Base-by-base conservation (phyloP, 2,888 invertebrate genomes). In the Saturnia pavonia region DNA sequence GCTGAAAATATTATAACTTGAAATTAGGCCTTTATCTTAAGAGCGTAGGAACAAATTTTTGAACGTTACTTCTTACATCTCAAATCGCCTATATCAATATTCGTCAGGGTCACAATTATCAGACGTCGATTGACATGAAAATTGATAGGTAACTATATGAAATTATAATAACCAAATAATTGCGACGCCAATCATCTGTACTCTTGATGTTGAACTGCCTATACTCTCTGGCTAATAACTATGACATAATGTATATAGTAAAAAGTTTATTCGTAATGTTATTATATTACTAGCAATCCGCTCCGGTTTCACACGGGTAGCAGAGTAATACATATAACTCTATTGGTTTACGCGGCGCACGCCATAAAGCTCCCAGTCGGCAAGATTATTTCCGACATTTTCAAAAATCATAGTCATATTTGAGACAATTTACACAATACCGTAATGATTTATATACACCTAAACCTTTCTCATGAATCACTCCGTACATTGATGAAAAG, bases 121-220 rank as follows among this genome's bases (percentile, higher is more conserved):
- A 27, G 27, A 65, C 22, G 63, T 69, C 63, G 45, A 48, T 65
- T 34, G 40, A 65, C 27, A 69, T 16, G n/a, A 51, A 40, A 65
- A 60, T 60, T 60, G 27, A 60, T 60, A 60, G 27, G 27, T 60
- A 60, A 25, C 57, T 25, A 25, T 27, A 63, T 45, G 45, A 45
- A 45, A 57, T 63, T 27, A 73, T 74, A 72, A 72, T 14, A 69
- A 70, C 40, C 67, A 43, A 43, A 69, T 69, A 69, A 69, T 69
- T 63, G 45, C 45, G 19, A 60, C 45, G 45, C 45, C 19, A 27
- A 40, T 68, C 48, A 51, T 66, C 65, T 60, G 48, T 71, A 25
- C 48, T 68, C 42, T 68, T 40, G 63, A 67, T 43, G 60, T 57
- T 45, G 60, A 45, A 22, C 14, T 66, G 40, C 48, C 67, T 22